Evolutionary conservation across 2,797 vertebrate species (phyloP).

Genomic region (Parauchenoglanis ngamensis): DNA sequence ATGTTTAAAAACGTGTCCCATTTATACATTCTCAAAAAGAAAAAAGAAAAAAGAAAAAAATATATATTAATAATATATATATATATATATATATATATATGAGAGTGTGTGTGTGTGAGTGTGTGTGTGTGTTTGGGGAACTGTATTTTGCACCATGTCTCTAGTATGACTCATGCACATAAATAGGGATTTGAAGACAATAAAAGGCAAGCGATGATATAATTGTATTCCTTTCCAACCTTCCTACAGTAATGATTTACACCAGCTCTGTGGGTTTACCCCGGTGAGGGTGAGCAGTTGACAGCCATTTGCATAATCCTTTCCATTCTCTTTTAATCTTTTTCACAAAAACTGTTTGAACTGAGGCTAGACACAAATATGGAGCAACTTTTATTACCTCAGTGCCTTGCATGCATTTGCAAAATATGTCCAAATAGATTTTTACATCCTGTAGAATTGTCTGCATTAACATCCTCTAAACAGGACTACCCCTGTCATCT

Average conservation of each 20-base stretch:
- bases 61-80: no score
- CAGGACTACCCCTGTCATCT: not conserved
- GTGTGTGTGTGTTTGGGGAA: not conserved
- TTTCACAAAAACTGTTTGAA: conserved; percentile 15
- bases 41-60: not conserved
- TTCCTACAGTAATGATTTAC: conserved; percentile 71
- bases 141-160: not conserved
- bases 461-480: not conserved
- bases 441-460: not conserved
- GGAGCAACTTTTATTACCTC: conserved; percentile 1
- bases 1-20: not conserved
- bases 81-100: no score
- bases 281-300: conserved; percentile 68
- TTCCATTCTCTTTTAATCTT: conserved; percentile 54
- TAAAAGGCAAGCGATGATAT: conserved; percentile 58
- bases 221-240: conserved; percentile 64
- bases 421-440: not conserved
- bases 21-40: not conserved
- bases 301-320: conserved; percentile 60
- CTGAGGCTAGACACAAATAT: conserved; percentile 8
- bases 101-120: no score
- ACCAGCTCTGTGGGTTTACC: conserved; percentile 74
- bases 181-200: not conserved
- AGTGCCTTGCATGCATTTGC: not conserved
- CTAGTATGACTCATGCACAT: not conserved